Base-by-base conservation (phyloP, 1,140 invertebrate genomes). In the Ditylenchus dipsaci region DNA sequence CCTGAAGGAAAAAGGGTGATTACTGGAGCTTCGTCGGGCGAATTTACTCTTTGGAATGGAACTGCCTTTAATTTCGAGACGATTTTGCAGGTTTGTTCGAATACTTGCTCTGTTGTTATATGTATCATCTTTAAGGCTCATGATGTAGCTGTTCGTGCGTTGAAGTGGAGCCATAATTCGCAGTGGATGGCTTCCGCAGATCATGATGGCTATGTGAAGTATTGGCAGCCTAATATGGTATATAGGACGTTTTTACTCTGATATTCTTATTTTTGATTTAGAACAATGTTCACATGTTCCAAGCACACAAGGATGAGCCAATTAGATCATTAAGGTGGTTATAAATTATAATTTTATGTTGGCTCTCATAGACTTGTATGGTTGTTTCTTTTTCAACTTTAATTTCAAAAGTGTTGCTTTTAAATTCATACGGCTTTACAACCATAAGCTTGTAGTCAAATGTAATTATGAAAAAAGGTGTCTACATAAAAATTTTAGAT, bases 221-320 rank as follows among this genome's bases (percentile, higher is more conserved):
- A 99, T 86, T 99, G 96, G 96, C 96, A 99, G 87, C 94, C 93
- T 75, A 99, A 99, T 86, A 99, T 99, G 95, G 33, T 38, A 38
- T 5, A 11, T 38, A 5, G 33, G 33, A 38, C 11, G 33, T 5
- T 5, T 11, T 38, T 38, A n/a, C 33, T 38, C 33, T 38, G 33
- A n/a, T n/a, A n/a, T 38, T 3, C 11, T 38, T 38, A 38, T 38
- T 38, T 38, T 38, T 38, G 33, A 38, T 38, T 38, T 38, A 38
- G 33, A 99, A 99, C 87, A 99, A 99, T 86, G 96, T 99, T 21
- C 97, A 98, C 88, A 97, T 98, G 93, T 99, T 95, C 88, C 95
- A 97, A 87, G 96, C 94, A 38, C 96, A 99, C 86, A 97, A 98
- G 89, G 81, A 81, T 61, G 96, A 99, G 88, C 91, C 96, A 70